Evolutionary conservation across 64 coral and sea anemone genomes (phyloP), one percentile per base, ranked within the genome.

Genomic region (Montipora capricornis): DNA sequence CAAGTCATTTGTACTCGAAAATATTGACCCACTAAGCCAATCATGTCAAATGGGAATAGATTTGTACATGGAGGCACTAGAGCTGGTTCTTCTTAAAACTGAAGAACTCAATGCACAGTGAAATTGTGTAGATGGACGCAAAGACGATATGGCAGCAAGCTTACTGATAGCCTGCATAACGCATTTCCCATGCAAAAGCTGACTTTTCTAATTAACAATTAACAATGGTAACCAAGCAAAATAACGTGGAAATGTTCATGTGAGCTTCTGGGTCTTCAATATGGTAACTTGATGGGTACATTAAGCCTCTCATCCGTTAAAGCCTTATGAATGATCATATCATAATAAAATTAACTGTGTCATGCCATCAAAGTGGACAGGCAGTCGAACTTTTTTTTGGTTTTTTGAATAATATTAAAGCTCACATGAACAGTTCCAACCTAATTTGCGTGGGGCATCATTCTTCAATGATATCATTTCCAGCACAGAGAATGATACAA

Each of bases 191-290:
- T 22, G 22, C 22, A 22, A 22, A 22, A 22, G 22, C 22, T 22
- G 22, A 22, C 22, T 22, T 22, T 22, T 22, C 22, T 22, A 22
- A 22, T 22, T 22, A 22, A 22, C 22, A n/a, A 17, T 37, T 76
- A 96, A 77, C 3, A 92, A 19, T 29, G 87, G 94, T 53, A 53
- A 4, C 8, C 51, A 48, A 44, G 64, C 20, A 58, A 46, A 62
- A 44, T 62, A 49, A 87, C 66, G 45, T 48, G 83, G 37, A 19
- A 71, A 51, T 66, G 47, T 87, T 73, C 62, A 87, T 87, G 83
- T 62, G 5, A 71, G 70, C 44, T 49, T 66, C 66, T 17, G 61
- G 83, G 47, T 45, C 46, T 71, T 73, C 45, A 87, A 68, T 22
- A 22, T 22, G 68, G 68, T 87, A 47, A 16, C 71, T 47, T 48